phyloP scores from a whole-genome alignment of 2,888 invertebrate species.

The Chloromyia formosa region DNA sequence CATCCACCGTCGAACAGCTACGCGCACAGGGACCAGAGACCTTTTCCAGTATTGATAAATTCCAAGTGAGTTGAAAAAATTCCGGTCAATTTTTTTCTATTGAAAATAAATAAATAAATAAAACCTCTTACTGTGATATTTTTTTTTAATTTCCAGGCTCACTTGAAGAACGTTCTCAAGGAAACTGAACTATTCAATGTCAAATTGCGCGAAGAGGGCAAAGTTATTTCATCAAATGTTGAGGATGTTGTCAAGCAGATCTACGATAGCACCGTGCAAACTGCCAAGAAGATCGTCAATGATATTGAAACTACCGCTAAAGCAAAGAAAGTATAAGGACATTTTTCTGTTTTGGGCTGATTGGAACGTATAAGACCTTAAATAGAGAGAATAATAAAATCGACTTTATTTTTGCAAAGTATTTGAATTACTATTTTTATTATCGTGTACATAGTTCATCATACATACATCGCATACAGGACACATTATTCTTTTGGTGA shows the following conservation, averaged over 20 bases:
- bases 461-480: too few relatives aligned
- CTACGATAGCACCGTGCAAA: conserved; percentile 42
- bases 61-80: conserved; percentile 31
- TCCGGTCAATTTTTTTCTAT: conserved; percentile 6
- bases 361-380: too few relatives aligned
- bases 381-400: too few relatives aligned
- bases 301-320: conserved; percentile 37
- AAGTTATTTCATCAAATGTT: conserved; percentile 35
- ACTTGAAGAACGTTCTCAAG: conserved; percentile 28
- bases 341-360: too few relatives aligned
- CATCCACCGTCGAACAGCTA: conserved; percentile 29
- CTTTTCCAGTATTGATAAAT: conserved; percentile 40
- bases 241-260: conserved; percentile 44
- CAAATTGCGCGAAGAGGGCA: conserved; percentile 42
- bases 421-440: too few relatives aligned
- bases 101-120: neutral
- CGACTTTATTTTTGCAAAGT: too few relatives aligned
- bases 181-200: conserved; percentile 42
- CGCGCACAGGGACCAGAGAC: conserved; percentile 39
- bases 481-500: too few relatives aligned
- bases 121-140: neutral
- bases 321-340: neutral
- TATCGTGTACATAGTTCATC: too few relatives aligned
- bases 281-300: conserved; percentile 43
- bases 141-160: conserved; percentile 7